phyloP scores from a whole-genome alignment of 2,888 invertebrate genomes.

The Zygothrica quintamaculata region DNA sequence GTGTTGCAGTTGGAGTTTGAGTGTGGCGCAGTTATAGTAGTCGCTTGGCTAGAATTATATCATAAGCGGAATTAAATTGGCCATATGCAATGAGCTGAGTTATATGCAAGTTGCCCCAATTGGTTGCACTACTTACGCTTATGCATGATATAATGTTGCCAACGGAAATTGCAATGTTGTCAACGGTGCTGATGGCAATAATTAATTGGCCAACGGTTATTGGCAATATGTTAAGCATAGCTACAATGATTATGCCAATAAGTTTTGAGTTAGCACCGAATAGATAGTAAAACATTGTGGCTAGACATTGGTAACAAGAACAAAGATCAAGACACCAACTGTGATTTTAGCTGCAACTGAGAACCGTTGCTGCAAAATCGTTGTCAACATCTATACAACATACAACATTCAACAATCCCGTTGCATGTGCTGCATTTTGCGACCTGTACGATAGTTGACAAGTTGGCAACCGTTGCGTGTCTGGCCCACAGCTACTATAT shows the following conservation, averaged over 20 bases:
- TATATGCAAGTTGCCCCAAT: conserved; percentile 25
- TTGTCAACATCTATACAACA: conserved; percentile 51
- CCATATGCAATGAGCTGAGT: conserved; percentile 42
- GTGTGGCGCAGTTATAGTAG: conserved; percentile 46
- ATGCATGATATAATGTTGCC: conserved; percentile 48
- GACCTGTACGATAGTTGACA: conserved; percentile 51
- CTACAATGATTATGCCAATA: conserved; percentile 61
- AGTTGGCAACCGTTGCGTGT: conserved; percentile 59
- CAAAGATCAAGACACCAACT: neutral
- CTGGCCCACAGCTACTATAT: conserved; percentile 23
- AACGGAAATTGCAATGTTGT: conserved; percentile 65
- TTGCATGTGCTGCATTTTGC: conserved; percentile 65
- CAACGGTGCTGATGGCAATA: conserved; percentile 49
- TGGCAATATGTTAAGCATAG: conserved; percentile 57
- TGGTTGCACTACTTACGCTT: conserved; percentile 13
- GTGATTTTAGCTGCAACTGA: conserved; percentile 4
- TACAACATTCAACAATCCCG: too few species aligned
- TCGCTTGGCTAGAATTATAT: conserved; percentile 66
- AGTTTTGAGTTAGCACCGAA: conserved; percentile 43
- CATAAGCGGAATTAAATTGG: conserved; percentile 49
- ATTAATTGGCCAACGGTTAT: conserved; percentile 75
- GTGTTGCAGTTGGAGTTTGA: conserved; percentile 5
- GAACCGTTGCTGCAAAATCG: conserved; percentile 61
- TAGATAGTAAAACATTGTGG: conserved; percentile 16
- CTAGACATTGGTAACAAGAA: conserved; percentile 18